Evolutionary conservation across 2,113 vertebrate genomes (phyloP).

Genomic region (Apus apus): DNA sequence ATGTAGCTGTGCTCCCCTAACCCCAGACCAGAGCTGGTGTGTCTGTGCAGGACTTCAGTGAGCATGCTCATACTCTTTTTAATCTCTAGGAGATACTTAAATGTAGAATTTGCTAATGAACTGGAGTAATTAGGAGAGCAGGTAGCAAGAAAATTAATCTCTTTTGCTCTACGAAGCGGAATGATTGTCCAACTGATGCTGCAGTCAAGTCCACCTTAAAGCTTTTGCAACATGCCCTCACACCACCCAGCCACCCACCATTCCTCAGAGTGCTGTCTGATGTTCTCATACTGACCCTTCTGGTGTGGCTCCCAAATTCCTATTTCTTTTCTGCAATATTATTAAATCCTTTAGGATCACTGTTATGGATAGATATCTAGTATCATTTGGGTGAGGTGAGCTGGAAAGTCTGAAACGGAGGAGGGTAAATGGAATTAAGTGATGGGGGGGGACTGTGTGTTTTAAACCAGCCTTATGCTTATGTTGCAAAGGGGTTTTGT

Average conservation of each 20-base stretch:
- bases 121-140: neutral
- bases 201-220: neutral
- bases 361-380: neutral
- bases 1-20: neutral
- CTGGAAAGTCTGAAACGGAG: neutral
- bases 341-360: neutral
- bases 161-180: neutral
- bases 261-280: neutral
- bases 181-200: neutral
- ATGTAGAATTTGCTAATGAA: neutral
- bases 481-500: neutral
- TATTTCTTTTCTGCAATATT: neutral
- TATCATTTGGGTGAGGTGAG: neutral
- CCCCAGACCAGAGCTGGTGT: neutral
- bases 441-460: accelerated
- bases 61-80: neutral
- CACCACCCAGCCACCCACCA: neutral
- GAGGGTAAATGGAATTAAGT: neutral
- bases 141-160: neutral
- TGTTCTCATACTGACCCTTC: neutral
- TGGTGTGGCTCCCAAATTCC: neutral
- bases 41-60: neutral
- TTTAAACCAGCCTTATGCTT: neutral
- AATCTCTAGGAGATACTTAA: neutral
- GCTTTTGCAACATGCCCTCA: neutral